These are phyloP conservation scores for Oasisia sp. DNA, from an alignment of 2,888 invertebrate genomes.

Conservation along the genomic window DNA sequence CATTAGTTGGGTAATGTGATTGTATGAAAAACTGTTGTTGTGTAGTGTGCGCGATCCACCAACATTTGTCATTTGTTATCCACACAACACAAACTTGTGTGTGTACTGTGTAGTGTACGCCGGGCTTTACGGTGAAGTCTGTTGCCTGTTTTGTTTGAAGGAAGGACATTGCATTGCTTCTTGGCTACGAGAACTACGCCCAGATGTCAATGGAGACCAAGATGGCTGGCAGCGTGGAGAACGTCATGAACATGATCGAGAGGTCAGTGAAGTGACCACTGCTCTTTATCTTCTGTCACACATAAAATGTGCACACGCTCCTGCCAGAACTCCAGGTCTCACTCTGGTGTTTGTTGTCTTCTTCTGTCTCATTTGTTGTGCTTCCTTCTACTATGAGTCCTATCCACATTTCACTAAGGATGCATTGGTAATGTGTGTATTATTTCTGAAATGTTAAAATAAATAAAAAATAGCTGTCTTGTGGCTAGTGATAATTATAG, in stretches of 20 bases:
- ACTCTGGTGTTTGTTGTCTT: too few species aligned
- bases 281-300: not conserved
- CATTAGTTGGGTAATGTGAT: too few species aligned
- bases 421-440: not conserved
- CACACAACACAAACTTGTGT: too few species aligned
- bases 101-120: too few species aligned
- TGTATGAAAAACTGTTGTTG: too few species aligned
- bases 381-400: too few species aligned
- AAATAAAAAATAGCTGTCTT: not conserved
- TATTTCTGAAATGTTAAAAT: not conserved
- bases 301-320: too few species aligned
- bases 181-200: constrained; percentile 83
- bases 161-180: constrained; percentile 76
- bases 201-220: constrained; percentile 94
- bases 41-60: too few species aligned
- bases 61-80: too few species aligned
- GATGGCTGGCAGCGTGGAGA: constrained; percentile 85
- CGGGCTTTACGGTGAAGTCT: not conserved
- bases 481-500: too few species aligned
- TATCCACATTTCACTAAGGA: not conserved
- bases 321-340: too few species aligned
- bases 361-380: too few species aligned
- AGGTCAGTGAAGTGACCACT: constrained; percentile 14
- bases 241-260: constrained; percentile 70
- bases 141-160: constrained; percentile 62